A percentile compares a stretch with the other conserved stretches of the same genome.
Conservation (phyloP, 2,113 vertebrate genomes). For the Sinocyclocheilus anophthalmus region DNA sequence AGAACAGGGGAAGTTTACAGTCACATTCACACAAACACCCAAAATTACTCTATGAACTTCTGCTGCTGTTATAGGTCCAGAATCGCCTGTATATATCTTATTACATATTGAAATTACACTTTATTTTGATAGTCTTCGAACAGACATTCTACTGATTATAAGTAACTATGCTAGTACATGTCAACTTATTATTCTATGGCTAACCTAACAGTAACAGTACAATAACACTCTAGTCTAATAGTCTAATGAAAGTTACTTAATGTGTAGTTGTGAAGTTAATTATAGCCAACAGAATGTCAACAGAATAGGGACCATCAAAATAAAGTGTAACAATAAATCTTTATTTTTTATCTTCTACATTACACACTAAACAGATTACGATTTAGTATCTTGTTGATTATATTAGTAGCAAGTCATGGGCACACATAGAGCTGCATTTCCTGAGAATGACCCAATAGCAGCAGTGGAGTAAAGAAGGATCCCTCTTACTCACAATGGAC, state of each 20-base stretch:
- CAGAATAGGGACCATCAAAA: background rate
- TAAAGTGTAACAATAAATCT: background rate
- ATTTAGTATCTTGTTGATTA: background rate
- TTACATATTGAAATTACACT: background rate
- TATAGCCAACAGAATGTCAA: background rate
- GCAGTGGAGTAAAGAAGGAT: background rate
- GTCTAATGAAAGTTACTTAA: background rate
- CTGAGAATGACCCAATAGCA: conserved; percentile 1
- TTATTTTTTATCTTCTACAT: background rate
- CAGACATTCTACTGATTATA: too few species aligned
- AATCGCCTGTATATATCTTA: background rate
- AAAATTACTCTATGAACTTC: background rate
- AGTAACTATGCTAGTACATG: too few species aligned
- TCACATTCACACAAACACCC: background rate
- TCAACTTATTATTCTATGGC: too few species aligned
- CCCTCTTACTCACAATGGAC: conserved; percentile 10
- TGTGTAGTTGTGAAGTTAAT: background rate
- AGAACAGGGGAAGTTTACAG: background rate
- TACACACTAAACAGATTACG: background rate
- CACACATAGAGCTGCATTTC: background rate
- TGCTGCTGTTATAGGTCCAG: background rate
- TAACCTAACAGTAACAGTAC: background rate
- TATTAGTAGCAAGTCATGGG: background rate
- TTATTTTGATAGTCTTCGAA: too few species aligned
- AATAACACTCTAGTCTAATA: background rate